phyloP scores from a whole-genome alignment of 2,888 invertebrate genomes.

The Rhamnusium bicolor region DNA sequence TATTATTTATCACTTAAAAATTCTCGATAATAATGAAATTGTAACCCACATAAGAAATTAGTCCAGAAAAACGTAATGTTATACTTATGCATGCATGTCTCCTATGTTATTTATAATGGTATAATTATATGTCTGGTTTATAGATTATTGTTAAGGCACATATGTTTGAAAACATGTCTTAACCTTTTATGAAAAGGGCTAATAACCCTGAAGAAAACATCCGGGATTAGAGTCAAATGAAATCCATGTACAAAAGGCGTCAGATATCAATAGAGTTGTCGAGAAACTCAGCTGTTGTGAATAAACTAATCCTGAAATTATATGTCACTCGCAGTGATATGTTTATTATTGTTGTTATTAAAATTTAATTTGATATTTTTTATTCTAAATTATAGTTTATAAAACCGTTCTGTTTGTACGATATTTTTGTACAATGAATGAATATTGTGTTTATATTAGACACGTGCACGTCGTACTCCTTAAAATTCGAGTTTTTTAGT shows the following conservation, averaged over 20 bases:
- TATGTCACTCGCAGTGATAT: slow-evolving; percentile 15
- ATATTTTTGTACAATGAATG: too few relatives aligned
- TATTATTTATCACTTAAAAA: slow-evolving; percentile 7
- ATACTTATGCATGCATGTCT: neutral
- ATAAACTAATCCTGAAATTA: slow-evolving; percentile 31
- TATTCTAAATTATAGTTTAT: too few relatives aligned
- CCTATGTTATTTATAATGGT: slow-evolving; percentile 4
- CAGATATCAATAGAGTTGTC: slow-evolving; percentile 48
- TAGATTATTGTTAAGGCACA: slow-evolving; percentile 38
- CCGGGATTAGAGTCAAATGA: slow-evolving; percentile 60
- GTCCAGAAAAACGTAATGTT: neutral
- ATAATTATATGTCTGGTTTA: slow-evolving; percentile 7
- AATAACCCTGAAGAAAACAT: slow-evolving; percentile 59
- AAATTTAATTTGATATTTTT: neutral
- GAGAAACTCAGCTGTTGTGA: slow-evolving; percentile 12
- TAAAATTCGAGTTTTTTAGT: too few relatives aligned
- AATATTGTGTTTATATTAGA: too few relatives aligned
- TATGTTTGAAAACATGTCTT: slow-evolving; percentile 59
- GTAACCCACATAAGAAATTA: neutral
- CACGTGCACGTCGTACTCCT: too few relatives aligned
- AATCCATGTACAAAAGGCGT: slow-evolving; percentile 57
- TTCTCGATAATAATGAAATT: neutral
- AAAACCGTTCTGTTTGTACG: too few relatives aligned
- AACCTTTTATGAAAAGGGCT: slow-evolving; percentile 55
- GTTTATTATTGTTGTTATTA: neutral